phyloP scores from a whole-genome alignment of 2,888 invertebrate species.

The Neria commutata region DNA sequence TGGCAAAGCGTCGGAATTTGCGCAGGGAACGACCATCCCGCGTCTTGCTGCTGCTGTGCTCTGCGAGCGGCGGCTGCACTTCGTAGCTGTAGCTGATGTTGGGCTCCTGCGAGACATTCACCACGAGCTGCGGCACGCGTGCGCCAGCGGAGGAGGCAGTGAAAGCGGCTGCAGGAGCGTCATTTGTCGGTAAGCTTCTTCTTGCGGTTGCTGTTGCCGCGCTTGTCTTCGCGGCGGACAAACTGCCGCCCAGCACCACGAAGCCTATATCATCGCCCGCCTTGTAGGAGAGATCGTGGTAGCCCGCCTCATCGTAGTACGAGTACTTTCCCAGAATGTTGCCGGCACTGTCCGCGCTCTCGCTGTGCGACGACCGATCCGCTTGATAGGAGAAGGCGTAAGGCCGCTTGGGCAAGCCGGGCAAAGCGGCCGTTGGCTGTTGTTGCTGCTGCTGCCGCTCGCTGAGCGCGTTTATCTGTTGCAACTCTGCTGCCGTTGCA shows the following conservation, averaged over 20 bases:
- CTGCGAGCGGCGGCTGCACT: not conserved
- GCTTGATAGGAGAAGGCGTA: slow-evolving; percentile 51
- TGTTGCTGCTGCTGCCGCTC: slow-evolving; percentile 10
- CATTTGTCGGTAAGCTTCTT: not conserved
- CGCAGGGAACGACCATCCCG: slow-evolving; percentile 23
- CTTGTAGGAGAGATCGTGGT: slow-evolving; percentile 74
- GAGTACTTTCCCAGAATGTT: slow-evolving; percentile 68
- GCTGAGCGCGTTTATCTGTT: not conserved
- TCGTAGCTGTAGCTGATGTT: not conserved
- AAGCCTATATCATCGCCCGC: slow-evolving; percentile 78
- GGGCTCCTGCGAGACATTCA: not conserved
- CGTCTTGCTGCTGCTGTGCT: not conserved
- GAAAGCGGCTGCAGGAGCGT: slow-evolving; percentile 14
- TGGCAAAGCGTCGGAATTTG: slow-evolving; percentile 31
- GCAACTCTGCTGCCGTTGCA: not conserved
- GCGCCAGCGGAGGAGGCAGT: not conserved
- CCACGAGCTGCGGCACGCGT: slow-evolving; percentile 1
- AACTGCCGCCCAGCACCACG: slow-evolving; percentile 56
- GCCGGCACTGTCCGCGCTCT: slow-evolving; percentile 51
- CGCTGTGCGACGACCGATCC: slow-evolving; percentile 50
- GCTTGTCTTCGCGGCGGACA: slow-evolving; percentile 44
- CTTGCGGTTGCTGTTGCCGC: slow-evolving; percentile 7
- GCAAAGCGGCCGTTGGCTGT: not conserved
- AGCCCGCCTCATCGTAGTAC: slow-evolving; percentile 73
- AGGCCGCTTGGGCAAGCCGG: slow-evolving; percentile 16